Evolutionary conservation across 2,113 vertebrate species (phyloP), one percentile per base, ranked within the genome.

Genomic region (Struthio camelus): DNA sequence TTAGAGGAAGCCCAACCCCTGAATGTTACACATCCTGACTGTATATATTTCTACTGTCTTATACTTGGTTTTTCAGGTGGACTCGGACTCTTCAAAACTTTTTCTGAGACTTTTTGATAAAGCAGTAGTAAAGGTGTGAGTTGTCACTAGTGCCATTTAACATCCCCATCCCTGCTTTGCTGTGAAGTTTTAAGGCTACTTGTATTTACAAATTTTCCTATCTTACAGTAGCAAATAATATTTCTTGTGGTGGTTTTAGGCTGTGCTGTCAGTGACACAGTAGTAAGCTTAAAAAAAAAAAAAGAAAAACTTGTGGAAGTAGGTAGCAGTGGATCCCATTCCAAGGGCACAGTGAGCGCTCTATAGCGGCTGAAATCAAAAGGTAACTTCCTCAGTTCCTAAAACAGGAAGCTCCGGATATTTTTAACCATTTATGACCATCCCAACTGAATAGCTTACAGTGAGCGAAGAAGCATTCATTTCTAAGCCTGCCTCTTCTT

Each of bases 91-190:
- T 50, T 46, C n/a, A n/a, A n/a, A n/a, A n/a, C 44, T 88, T 40
- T 59, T 59, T 13, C 56, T 8, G 36, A 73, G 75, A 38, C 9
- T 71, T 90, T 15, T 51, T 28, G 22, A 38, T 20, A 4, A 27
- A 48, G 78, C 34, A 76, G 48, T 65, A 44, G 56, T 4, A 42
- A 75, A 73, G 36, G 27, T 75, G 87, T 67, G 79, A 90, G n/a
- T 34, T 1, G 3, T 69, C 42, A 14, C n/a, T 32, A 0, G 22
- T 1, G 1, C 28, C 5, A 0, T 3, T 10, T 6, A 11, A 44
- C 1, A 6, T 19, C 32, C n/a, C 78, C 46, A 17, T 23, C 40
- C 44, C 9, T 15, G 6, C 7, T 44, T 69, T 13, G 1, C 54
- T 58, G 20, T 19, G 44, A 46, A 50, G 27, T 54, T 78, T 25